phyloP scores from a whole-genome alignment of 1,140 invertebrate species.

The Archivesica marissinica region DNA sequence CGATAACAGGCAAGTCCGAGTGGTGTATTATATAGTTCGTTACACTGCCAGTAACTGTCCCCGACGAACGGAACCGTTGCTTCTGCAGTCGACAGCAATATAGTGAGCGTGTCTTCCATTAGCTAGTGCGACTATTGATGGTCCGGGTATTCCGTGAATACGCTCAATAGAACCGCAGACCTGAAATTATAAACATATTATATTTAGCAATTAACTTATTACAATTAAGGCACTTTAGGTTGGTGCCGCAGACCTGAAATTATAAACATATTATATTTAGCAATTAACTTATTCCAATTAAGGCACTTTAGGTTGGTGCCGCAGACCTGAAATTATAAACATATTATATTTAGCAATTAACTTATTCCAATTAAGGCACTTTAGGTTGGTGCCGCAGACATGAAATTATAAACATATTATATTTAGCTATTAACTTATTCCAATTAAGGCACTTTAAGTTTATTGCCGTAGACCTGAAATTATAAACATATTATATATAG shows the following conservation, averaged over 20 bases:
- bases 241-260: background rate
- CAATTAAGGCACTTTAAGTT: no score
- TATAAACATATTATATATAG: no score
- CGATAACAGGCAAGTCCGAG: conserved; percentile 65
- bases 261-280: background rate
- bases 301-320: background rate
- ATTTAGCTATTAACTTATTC: no score
- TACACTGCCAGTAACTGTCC: conserved; percentile 70
- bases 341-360: background rate
- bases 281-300: background rate
- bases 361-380: background rate
- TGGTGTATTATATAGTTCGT: conserved; percentile 72
- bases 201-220: background rate
- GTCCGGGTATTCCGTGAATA: conserved; percentile 60
- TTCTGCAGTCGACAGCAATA: conserved; percentile 69
- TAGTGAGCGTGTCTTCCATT: conserved; percentile 64
- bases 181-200: background rate
- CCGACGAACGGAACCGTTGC: conserved; percentile 67
- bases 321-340: background rate
- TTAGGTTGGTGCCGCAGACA: no score
- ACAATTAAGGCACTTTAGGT: background rate
- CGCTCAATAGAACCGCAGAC: conserved; percentile 50
- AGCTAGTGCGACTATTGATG: conserved; percentile 59
- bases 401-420: no score
- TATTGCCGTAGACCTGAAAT: no score